Conservation (phyloP, 2,797 vertebrate species). For the Eulemur rubriventer region DNA sequence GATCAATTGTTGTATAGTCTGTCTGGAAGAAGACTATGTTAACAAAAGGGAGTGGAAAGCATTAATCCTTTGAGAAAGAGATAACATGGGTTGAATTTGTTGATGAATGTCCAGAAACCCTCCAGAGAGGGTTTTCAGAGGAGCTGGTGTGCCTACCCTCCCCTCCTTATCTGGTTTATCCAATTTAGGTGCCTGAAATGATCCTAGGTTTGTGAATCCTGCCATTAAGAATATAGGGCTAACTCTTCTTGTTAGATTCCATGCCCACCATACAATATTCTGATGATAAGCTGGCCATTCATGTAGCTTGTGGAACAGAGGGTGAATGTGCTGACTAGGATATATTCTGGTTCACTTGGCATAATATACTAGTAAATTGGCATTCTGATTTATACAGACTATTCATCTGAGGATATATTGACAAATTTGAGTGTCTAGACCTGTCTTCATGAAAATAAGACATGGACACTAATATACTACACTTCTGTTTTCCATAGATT, state of each 20-base stretch:
- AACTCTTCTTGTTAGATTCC: background rate
- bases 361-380: background rate
- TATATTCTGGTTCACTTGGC: background rate
- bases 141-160: background rate
- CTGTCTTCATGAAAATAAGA: background rate
- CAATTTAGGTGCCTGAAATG: background rate
- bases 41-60: background rate
- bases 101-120: background rate
- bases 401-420: background rate
- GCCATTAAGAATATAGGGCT: background rate
- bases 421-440: background rate
- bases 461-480: background rate
- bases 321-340: background rate
- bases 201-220: background rate
- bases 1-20: background rate
- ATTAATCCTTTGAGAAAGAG: background rate
- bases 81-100: background rate
- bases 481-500: background rate
- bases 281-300: background rate
- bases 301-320: background rate
- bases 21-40: background rate
- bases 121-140: background rate
- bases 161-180: background rate
- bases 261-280: background rate
- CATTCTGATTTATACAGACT: background rate